These are phyloP conservation scores for Pachypeltis micranthus DNA, from an alignment of 1,140 invertebrate genomes.

Conservation along the genomic window DNA sequence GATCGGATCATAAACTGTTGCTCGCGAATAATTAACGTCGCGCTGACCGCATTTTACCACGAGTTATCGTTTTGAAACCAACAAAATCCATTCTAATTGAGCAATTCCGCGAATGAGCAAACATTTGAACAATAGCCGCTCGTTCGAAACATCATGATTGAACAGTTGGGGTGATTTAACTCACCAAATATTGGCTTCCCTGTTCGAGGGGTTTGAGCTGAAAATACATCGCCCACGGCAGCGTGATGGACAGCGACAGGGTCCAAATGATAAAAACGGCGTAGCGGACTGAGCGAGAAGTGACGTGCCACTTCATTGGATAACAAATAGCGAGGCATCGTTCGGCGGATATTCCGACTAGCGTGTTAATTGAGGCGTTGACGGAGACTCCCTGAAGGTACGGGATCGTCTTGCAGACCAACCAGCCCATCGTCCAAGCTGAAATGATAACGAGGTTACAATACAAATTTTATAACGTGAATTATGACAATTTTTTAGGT, in stretches of 20 bases:
- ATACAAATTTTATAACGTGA: too few species aligned
- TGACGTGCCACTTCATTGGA: conserved; percentile 42
- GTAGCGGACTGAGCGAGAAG: conserved; percentile 35
- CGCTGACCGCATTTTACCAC: too few species aligned
- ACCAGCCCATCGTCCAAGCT: conserved; percentile 48
- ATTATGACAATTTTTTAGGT: too few species aligned
- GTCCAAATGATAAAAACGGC: conserved; percentile 44
- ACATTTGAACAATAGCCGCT: too few species aligned
- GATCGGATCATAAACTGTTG: too few species aligned
- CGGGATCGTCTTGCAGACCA: conserved; percentile 47
- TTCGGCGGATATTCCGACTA: conserved; percentile 50
- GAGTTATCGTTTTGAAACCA: too few species aligned
- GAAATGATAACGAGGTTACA: too few species aligned
- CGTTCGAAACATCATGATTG: not conserved
- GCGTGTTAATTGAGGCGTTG: conserved; percentile 48
- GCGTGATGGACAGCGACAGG: conserved; percentile 39
- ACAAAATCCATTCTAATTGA: too few species aligned
- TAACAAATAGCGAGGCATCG: conserved; percentile 46
- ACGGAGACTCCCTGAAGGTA: conserved; percentile 52
- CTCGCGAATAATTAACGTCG: too few species aligned
- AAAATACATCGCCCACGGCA: conserved; percentile 49
- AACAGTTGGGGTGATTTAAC: conserved; percentile 1
- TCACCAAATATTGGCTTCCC: conserved; percentile 31
- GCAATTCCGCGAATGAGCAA: too few species aligned
- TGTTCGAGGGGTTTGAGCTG: conserved; percentile 30